Base-by-base conservation (phyloP, 2,113 vertebrate genomes). In the Suncus etruscus region DNA sequence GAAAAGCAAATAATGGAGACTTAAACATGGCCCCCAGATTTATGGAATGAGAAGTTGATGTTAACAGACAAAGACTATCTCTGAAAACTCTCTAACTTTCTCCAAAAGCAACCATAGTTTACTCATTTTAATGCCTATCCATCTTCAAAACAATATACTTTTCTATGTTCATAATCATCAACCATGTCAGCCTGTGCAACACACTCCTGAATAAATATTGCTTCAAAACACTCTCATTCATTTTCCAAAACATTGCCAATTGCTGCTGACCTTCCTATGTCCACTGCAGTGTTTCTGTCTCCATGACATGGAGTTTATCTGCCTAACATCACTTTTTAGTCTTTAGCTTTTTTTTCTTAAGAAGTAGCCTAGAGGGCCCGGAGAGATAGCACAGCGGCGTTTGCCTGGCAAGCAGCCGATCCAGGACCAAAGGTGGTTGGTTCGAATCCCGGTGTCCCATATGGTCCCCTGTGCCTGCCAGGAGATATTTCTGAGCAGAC, bases 81-180 rank as follows among this genome's bases (percentile, higher is more conserved):
- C 81, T 87, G 68, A 94, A 90, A 88, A 18, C 20, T 58, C 48
- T 32, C 14, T 61, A 10, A 72, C 90, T 95, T 92, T 45, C 74
- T 90, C 70, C 27, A 24, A 75, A 81, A 86, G 66, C 91, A 86
- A 47, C 22, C 65, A 15, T 81, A 69, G 82, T 91, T 92, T 94
- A 86, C 9, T 63, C 4, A 78, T 3, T 1, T 16, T 70, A 24
- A 63, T 5, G 11, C n/a, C 73, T 69, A 94, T 93, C 69, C 25
- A 54, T 93, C 93, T 90, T 96, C 83, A 83, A 81, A 91, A 94
- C 61, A 94, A 83, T 78, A 87, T 12, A 83, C 69, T 73, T 69
- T 75, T 54, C 83, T 73, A 81, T n/a, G 76, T 87, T 92, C 87
- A 89, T 94, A 91, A 90, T 89, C 78, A 85, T 58, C 2, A 0